These are phyloP conservation scores for Calephelis nemesis DNA, from an alignment of 1,140 invertebrate species.

Conservation along the genomic window DNA sequence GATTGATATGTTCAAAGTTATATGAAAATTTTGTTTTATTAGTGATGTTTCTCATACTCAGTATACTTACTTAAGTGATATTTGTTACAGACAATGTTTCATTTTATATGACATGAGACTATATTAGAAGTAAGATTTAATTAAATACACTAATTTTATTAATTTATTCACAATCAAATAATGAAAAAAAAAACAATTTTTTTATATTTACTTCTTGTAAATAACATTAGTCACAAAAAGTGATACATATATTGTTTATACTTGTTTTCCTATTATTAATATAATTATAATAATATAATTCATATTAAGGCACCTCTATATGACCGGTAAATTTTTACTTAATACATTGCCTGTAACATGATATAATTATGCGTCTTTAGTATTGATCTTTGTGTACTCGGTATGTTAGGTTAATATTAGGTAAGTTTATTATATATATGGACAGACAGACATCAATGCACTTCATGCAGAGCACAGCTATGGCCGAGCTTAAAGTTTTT, in stretches of 20 bases:
- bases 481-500: slow-evolving; percentile 87
- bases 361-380: slow-evolving; percentile 34
- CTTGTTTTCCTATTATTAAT: no score
- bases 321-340: slow-evolving; percentile 26
- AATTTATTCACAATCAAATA: no score
- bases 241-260: slow-evolving; percentile 16
- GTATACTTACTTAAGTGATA: slow-evolving; percentile 25
- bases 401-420: slow-evolving; percentile 27
- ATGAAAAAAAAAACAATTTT: no score
- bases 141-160: no score
- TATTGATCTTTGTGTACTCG: slow-evolving; percentile 30
- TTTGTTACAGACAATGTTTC: no score
- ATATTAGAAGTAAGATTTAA: no score
- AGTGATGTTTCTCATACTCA: slow-evolving; percentile 49
- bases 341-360: slow-evolving; percentile 41
- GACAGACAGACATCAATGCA: slow-evolving; percentile 65
- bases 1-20: slow-evolving; percentile 17
- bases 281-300: no score
- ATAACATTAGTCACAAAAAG: no score
- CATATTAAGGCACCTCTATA: no score
- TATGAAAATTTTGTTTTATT: slow-evolving; percentile 30
- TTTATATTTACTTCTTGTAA: no score
- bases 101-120: no score
- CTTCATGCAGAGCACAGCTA: slow-evolving; percentile 73
- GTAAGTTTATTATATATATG: slow-evolving; percentile 36